phyloP scores from a whole-genome alignment of 2,888 invertebrate species.

The Lottia gigantea region DNA sequence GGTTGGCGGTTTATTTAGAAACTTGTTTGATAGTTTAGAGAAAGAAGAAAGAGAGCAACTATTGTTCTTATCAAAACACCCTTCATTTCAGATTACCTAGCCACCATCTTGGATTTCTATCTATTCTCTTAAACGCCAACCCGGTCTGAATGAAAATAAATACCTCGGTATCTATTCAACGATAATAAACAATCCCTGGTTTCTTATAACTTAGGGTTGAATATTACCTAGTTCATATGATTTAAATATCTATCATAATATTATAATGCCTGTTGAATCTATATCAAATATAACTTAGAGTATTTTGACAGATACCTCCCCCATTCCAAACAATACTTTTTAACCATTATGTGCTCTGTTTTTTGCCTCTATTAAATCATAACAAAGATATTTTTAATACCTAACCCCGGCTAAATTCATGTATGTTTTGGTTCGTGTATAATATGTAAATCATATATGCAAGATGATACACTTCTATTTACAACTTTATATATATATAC shows the following conservation, averaged over 20 bases:
- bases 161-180: background rate
- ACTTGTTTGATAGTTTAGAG: background rate
- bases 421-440: no score
- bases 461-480: no score
- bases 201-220: background rate
- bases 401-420: no score
- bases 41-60: constrained; percentile 5
- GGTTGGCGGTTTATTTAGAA: constrained; percentile 4
- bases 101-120: constrained; percentile 8
- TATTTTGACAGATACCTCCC: no score
- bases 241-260: constrained; percentile 8
- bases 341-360: no score
- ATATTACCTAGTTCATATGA: background rate
- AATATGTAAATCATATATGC: no score
- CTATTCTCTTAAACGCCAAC: background rate
- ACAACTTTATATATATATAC: no score
- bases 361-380: no score
- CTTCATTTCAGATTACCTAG: constrained; percentile 2
- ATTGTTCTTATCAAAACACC: constrained; percentile 4
- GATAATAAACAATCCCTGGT: constrained; percentile 5
- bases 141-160: constrained; percentile 1
- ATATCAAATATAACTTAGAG: no score
- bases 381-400: no score
- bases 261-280: background rate
- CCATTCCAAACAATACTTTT: no score